A percentile compares a stretch with the other conserved stretches of the same genome.
Evolutionary conservation across 1,140 invertebrate species (phyloP).

Genomic region (Cydia strobilella): DNA sequence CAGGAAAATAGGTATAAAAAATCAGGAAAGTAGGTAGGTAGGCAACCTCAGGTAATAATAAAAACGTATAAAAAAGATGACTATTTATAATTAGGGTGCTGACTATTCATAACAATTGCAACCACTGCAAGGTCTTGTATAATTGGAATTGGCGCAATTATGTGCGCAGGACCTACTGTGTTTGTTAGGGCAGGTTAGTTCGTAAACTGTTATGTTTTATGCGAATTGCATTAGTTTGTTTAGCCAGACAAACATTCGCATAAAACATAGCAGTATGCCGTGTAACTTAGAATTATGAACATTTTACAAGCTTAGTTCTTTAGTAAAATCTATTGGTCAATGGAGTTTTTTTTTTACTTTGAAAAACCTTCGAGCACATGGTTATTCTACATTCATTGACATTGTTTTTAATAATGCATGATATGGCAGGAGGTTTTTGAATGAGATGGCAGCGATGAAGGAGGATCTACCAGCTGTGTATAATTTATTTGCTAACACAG

Average conservation of each 20-base stretch:
- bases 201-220: too few species aligned
- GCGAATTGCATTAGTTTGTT: too few species aligned
- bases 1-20: neutral
- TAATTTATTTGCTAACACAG: too few species aligned
- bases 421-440: constrained; percentile 5
- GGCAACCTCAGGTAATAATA: neutral
- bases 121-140: neutral
- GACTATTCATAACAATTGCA: neutral
- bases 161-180: neutral
- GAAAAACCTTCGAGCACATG: neutral
- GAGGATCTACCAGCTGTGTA: neutral
- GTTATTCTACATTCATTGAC: neutral
- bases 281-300: neutral
- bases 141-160: constrained; percentile 1
- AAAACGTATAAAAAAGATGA: neutral
- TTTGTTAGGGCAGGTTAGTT: constrained; percentile 18
- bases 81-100: neutral
- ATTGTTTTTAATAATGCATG: constrained; percentile 2
- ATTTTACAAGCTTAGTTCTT: too few species aligned
- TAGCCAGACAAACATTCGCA: neutral
- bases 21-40: neutral
- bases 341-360: neutral
- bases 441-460: neutral
- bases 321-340: neutral
- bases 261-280: neutral